Conservation (phyloP, 2,888 invertebrate genomes). For the Tetragonisca angustula region DNA sequence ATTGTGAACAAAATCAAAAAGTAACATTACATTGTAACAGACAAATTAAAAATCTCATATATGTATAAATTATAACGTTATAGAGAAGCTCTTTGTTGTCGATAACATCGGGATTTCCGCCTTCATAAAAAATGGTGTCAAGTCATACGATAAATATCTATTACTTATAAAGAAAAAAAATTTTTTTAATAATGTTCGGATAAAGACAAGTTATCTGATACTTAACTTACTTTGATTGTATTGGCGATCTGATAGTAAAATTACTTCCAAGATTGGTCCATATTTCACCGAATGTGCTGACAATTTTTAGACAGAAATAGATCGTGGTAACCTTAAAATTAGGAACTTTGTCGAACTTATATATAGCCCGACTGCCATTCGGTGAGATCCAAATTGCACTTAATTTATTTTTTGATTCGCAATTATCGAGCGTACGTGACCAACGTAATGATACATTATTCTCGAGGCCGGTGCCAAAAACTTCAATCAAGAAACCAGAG, state of each 20-base stretch:
- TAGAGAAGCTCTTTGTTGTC: slow-evolving; percentile 14
- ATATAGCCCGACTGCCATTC: slow-evolving; percentile 67
- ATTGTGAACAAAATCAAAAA: neutral
- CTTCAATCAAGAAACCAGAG: slow-evolving; percentile 54
- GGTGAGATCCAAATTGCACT: slow-evolving; percentile 59
- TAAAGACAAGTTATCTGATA: slow-evolving; percentile 15
- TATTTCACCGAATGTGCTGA: slow-evolving; percentile 58
- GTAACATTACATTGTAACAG: neutral
- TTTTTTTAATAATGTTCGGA: neutral
- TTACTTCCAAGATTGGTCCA: slow-evolving; percentile 76
- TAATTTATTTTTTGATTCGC: slow-evolving; percentile 63
- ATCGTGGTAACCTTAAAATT: slow-evolving; percentile 74
- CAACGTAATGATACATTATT: slow-evolving; percentile 69
- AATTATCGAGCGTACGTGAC: slow-evolving; percentile 69
- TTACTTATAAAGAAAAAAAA: slow-evolving; percentile 21
- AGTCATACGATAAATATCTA: slow-evolving; percentile 29
- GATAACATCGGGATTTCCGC: slow-evolving; percentile 26
- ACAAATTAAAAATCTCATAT: neutral
- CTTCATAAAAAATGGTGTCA: slow-evolving; percentile 21
- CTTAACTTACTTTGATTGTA: slow-evolving; percentile 73
- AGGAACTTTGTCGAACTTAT: slow-evolving; percentile 65
- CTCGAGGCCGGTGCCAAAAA: slow-evolving; percentile 71
- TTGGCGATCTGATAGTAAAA: slow-evolving; percentile 63
- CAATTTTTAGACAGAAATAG: slow-evolving; percentile 77
- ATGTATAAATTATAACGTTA: neutral